A percentile compares a stretch with the other conserved stretches of the same genome.
Conservation (phyloP, 2,888 invertebrate genomes). For the Acanthacorydalis orientalis region DNA sequence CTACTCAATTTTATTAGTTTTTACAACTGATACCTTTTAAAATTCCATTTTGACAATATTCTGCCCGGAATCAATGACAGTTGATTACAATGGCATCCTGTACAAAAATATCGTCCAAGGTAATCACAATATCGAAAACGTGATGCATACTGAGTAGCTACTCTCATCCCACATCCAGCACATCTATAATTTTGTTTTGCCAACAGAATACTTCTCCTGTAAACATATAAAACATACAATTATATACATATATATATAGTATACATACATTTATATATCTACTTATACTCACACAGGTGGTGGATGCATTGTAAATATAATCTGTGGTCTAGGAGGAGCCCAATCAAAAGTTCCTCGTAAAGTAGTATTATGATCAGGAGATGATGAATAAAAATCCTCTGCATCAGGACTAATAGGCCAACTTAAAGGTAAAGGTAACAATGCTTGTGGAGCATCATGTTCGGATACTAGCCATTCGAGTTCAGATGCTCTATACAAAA, state of each 20-base stretch:
- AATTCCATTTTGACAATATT: slow-evolving; percentile 47
- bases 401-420: slow-evolving; percentile 52
- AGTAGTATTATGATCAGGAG: slow-evolving; percentile 21
- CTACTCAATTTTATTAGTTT: too few species aligned
- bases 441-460: slow-evolving; percentile 54
- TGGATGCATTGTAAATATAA: slow-evolving; percentile 64
- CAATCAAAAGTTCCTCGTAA: slow-evolving; percentile 62
- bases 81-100: slow-evolving; percentile 69
- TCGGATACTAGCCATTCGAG: slow-evolving; percentile 68
- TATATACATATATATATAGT: not conserved
- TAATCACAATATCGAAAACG: slow-evolving; percentile 71
- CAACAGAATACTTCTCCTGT: slow-evolving; percentile 44
- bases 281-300: slow-evolving; percentile 37
- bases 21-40: slow-evolving; percentile 31
- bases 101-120: slow-evolving; percentile 70
- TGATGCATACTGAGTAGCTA: slow-evolving; percentile 51
- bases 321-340: slow-evolving; percentile 72
- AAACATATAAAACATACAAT: slow-evolving; percentile 9
- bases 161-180: slow-evolving; percentile 71
- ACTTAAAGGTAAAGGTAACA: slow-evolving; percentile 58
- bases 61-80: slow-evolving; percentile 52
- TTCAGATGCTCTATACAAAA: slow-evolving; percentile 43
- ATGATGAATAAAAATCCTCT: slow-evolving; percentile 23
- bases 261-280: not conserved
- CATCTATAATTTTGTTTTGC: slow-evolving; percentile 61